These are phyloP conservation scores for Aleiodes sp. DNA, from an alignment of 1,140 invertebrate genomes.

Conservation along the genomic window DNA sequence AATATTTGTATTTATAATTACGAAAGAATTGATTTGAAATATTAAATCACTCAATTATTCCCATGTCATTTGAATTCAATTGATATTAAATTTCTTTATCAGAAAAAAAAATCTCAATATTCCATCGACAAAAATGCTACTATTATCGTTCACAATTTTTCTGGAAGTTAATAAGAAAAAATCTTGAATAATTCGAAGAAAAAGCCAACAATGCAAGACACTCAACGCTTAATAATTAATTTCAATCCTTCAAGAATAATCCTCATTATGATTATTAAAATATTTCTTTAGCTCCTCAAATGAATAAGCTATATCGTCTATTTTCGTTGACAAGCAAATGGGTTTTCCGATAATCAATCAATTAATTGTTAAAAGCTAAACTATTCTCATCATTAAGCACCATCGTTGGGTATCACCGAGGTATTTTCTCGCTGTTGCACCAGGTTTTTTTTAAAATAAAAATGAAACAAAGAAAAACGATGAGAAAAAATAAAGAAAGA, in stretches of 20 bases:
- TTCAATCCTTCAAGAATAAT: not conserved
- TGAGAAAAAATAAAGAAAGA: slow-evolving; percentile 1
- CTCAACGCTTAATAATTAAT: slow-evolving; percentile 15
- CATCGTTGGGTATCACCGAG: slow-evolving; percentile 29
- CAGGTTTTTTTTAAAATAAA: no score
- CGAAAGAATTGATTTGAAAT: no score
- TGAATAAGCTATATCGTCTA: not conserved
- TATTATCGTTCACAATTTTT: not conserved
- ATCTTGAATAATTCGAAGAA: not conserved
- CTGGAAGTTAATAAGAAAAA: not conserved
- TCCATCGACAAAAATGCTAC: no score
- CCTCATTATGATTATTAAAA: not conserved
- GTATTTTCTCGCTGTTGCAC: slow-evolving; percentile 27
- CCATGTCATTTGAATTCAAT: no score
- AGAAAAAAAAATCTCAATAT: no score
- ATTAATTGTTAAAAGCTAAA: not conserved
- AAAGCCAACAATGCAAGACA: slow-evolving; percentile 23
- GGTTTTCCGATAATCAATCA: no score
- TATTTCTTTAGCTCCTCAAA: not conserved
- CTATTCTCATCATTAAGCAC: slow-evolving; percentile 24
- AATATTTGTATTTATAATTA: no score
- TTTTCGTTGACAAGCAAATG: not conserved
- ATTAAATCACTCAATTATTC: no score
- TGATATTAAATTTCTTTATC: no score
- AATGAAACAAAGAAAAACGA: not conserved